A percentile compares a stretch with the other conserved stretches of the same genome.
phyloP scores from a whole-genome alignment of 1,140 invertebrate species.

The Propsilocerus akamusi region DNA sequence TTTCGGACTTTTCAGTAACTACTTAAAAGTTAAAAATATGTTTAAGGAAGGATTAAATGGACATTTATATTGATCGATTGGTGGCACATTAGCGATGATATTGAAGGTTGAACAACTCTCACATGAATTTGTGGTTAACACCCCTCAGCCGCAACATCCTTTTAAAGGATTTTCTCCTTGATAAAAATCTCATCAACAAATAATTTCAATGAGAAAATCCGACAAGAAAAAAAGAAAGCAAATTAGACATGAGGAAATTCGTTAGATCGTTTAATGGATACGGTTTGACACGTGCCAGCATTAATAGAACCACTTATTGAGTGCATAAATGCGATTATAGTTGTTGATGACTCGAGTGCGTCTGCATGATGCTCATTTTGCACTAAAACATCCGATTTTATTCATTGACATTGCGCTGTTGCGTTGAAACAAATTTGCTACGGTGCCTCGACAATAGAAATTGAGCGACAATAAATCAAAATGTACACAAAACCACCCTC shows the following conservation, averaged over 20 bases:
- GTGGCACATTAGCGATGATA: neutral
- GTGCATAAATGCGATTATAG: neutral
- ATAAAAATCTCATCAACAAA: slow-evolving; percentile 1
- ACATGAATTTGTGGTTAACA: slow-evolving; percentile 1
- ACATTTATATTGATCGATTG: neutral
- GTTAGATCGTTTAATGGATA: neutral
- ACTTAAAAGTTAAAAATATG: neutral
- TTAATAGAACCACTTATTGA: neutral
- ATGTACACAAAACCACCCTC: too few relatives aligned
- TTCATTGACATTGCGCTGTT: too few relatives aligned
- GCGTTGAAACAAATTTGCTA: too few relatives aligned
- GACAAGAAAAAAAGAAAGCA: too few relatives aligned
- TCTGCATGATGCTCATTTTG: too few relatives aligned
- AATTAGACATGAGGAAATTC: slow-evolving; percentile 3
- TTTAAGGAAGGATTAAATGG: neutral
- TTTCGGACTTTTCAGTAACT: neutral
- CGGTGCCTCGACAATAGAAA: too few relatives aligned
- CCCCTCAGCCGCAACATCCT: neutral
- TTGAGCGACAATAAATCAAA: too few relatives aligned
- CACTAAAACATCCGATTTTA: too few relatives aligned
- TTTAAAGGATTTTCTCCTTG: neutral
- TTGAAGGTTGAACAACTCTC: neutral
- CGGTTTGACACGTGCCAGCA: neutral
- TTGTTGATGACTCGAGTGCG: too few relatives aligned
- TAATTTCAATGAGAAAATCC: neutral